Evolutionary conservation across 2,888 invertebrate species (phyloP), one percentile per base, ranked within the genome.

Genomic region (Drosophila prolongata): DNA sequence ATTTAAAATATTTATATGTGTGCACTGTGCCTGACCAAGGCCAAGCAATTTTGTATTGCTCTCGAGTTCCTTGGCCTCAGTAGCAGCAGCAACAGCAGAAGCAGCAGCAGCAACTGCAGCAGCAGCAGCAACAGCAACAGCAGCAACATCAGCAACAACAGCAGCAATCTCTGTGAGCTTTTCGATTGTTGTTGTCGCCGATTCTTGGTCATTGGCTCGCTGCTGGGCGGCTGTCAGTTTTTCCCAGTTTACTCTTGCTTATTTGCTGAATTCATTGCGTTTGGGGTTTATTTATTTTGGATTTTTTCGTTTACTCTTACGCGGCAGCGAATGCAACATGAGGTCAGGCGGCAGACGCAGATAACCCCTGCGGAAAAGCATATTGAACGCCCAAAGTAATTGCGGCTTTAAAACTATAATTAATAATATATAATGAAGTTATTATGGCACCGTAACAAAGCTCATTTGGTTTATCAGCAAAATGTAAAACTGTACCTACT

Each of bases 11-110:
- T 82, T 84, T 81, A 76, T 77, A 79, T 71, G 61, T 74, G 46
- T 86, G 67, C 57, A 61, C 56, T 74, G 82, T 84, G 83, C 83
- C 83, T 84, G 83, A 84, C 83, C 83, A 84, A 84, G 83, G 83
- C 83, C 83, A 84, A 84, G 83, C 64, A 87, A 87, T 84, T 84
- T 84, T 86, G 83, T 84, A 84, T 87, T 84, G 83, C 83, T 67
- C 72, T 61, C 88, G 77, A 82, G 83, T 84, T 84, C 83, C 83
- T 84, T 84, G 83, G 88, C 83, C 83, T 71, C 88, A 47, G 66
- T n/a, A 40, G 59, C 60, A 58, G 68, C 49, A 30, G 35, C 43
- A 62, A 16, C 60, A 14, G 14, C 35, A 27, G 19, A 27, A 11
- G n/a, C 43, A 24, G n/a, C 42, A 16, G 10, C 24, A 43, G 42